These are phyloP conservation scores for Semotilus atromaculatus DNA, from an alignment of 2,797 vertebrate genomes.

Conservation along the genomic window DNA sequence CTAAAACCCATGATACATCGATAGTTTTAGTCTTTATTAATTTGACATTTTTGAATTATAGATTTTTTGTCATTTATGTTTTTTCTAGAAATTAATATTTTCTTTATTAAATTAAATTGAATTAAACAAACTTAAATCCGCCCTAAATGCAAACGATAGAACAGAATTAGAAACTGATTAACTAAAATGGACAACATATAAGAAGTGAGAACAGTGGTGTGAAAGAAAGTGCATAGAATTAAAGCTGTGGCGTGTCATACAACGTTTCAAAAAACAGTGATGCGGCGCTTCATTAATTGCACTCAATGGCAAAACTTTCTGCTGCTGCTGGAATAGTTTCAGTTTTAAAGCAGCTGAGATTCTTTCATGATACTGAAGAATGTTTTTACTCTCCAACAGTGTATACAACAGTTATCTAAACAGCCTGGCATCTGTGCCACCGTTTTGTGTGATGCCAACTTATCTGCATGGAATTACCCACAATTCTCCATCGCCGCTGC, in stretches of 20 bases:
- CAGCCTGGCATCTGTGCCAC: neutral
- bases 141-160: neutral
- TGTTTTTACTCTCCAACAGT: neutral
- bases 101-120: neutral
- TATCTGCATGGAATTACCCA: conserved; percentile 49
- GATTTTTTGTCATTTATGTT: neutral
- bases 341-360: neutral
- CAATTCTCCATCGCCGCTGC: neutral
- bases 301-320: neutral
- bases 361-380: neutral
- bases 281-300: neutral
- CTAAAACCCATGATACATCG: too few species aligned
- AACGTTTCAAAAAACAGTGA: neutral
- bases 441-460: conserved; percentile 49
- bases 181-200: neutral
- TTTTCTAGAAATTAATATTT: neutral
- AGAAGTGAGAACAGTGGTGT: neutral
- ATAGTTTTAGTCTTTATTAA: neutral
- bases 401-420: neutral
- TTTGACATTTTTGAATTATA: neutral
- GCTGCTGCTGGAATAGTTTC: neutral
- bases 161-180: neutral
- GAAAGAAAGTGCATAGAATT: neutral
- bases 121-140: neutral
- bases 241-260: neutral